Evolutionary conservation across 2,888 invertebrate genomes (phyloP).

Genomic region (Calliphora vomitoria): DNA sequence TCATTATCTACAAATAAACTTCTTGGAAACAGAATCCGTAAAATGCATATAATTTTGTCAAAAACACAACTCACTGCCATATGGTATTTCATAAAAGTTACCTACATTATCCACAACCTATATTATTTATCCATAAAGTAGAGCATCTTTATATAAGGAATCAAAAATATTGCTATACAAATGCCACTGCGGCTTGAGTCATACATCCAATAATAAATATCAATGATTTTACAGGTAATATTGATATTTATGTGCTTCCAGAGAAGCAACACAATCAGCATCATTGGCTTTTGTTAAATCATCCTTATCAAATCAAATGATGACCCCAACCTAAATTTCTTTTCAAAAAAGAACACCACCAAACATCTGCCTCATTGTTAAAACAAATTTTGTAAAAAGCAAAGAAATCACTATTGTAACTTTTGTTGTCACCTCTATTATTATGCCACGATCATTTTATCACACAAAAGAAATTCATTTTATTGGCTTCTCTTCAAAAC

Average conservation of each 20-base stretch:
- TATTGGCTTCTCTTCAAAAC: constrained; percentile 46
- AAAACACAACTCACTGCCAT: no score
- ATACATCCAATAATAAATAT: not conserved
- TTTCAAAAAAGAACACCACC: constrained; percentile 12
- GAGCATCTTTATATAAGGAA: not conserved
- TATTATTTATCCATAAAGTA: not conserved
- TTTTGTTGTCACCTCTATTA: constrained; percentile 43
- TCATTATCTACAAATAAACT: no score
- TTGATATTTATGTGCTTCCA: constrained; percentile 4
- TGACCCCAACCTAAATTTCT: constrained; percentile 19
- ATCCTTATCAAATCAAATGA: constrained; percentile 12
- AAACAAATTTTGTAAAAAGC: not conserved
- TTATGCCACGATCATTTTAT: constrained; percentile 9
- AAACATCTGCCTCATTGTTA: constrained; percentile 56
- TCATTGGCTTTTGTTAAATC: constrained; percentile 26
- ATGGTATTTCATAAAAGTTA: no score
- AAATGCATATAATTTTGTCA: no score
- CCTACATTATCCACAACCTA: no score
- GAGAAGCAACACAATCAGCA: not conserved
- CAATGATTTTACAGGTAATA: constrained; percentile 51
- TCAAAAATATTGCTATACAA: not conserved
- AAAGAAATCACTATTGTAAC: constrained; percentile 9
- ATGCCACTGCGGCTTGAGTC: constrained; percentile 14
- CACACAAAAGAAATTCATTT: constrained; percentile 64
- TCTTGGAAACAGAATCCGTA: no score